Base-by-base conservation (phyloP, 1,140 invertebrate species). In the Sipha flava region DNA sequence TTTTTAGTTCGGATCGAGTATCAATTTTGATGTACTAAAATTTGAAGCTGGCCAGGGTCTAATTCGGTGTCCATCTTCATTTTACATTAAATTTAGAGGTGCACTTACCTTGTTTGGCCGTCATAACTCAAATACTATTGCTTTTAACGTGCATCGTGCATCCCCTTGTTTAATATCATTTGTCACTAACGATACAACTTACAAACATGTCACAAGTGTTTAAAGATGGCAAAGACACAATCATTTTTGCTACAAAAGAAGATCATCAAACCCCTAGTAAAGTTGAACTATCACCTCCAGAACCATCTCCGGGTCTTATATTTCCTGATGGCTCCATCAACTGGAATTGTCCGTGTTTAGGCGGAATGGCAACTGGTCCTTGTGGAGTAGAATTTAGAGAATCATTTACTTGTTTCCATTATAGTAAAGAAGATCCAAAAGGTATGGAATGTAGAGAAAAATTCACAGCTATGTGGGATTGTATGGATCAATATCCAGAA, bases 281-380 rank as follows among this genome's bases (percentile, higher is more conserved):
- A 79, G 88, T 94, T n/a, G 85, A 86, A 59, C 86, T 95, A 80
- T 91, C 93, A 7, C 89, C 91, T 82, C 88, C 90, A 16, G 92
- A 93, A 81, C 89, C 90, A 9, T 88, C 90, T 75, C 90, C 91
- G 80, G 95, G 96, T 37, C 86, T 97, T 1, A 91, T 98, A 80
- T 86, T 94, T 40, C 88, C 92, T 2, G 93, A 94, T 87, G 96
- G 97, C 7, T 91, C 93, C 64, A 97, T 98, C 80, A 98, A 98
- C 86, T 98, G 96, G 95, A 92, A 93, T 84, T 99, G 97, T 84
- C 97, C 96, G 0, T 98, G 97, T 86, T 88, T 98, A 23, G 96
- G 96, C 34, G 95, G 95, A 18, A 96, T 97, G 93, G 94, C 95
- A 6, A 95, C 94, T 5, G 96, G 96, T 2, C 96, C 97, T 0